Evolutionary conservation across 1,140 invertebrate genomes (phyloP).

Genomic region (Pomacea maculata): DNA sequence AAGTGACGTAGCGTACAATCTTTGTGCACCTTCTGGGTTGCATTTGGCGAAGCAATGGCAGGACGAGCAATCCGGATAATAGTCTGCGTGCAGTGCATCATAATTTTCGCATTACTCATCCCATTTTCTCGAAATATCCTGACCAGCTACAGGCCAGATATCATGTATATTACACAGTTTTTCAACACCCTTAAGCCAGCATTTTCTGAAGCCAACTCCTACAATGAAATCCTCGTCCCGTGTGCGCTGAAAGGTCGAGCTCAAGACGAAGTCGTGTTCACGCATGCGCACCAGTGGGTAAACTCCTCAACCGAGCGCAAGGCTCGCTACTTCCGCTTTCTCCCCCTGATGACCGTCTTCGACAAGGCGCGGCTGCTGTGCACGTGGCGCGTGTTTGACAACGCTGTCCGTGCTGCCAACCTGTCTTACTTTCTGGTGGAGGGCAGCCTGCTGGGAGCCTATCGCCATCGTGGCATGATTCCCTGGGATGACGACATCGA

Average conservation of each 20-base stretch:
- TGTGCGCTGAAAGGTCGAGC: background rate
- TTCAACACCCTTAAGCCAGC: too few relatives aligned
- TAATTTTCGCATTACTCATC: too few relatives aligned
- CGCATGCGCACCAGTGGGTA: background rate
- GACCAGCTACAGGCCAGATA: too few relatives aligned
- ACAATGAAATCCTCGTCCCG: background rate
- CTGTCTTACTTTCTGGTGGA: constrained; percentile 7
- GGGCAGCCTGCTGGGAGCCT: background rate
- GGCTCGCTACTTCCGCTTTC: background rate
- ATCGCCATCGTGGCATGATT: constrained; percentile 20
- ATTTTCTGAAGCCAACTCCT: too few relatives aligned
- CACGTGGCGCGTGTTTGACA: constrained; percentile 5
- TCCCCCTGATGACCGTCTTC: background rate
- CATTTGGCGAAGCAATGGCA: too few relatives aligned
- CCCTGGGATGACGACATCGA: constrained; percentile 31
- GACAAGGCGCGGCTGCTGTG: constrained; percentile 2
- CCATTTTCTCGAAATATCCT: too few relatives aligned
- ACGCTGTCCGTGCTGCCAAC: background rate
- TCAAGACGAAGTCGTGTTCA: background rate
- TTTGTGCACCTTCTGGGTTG: too few relatives aligned
- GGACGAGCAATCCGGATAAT: too few relatives aligned
- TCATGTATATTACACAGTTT: too few relatives aligned
- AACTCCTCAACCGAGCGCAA: background rate
- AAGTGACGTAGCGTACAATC: too few relatives aligned
- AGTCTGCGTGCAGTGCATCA: too few relatives aligned